phyloP scores from a whole-genome alignment of 2,113 vertebrate species.

The Benitochromis conjunctus region DNA sequence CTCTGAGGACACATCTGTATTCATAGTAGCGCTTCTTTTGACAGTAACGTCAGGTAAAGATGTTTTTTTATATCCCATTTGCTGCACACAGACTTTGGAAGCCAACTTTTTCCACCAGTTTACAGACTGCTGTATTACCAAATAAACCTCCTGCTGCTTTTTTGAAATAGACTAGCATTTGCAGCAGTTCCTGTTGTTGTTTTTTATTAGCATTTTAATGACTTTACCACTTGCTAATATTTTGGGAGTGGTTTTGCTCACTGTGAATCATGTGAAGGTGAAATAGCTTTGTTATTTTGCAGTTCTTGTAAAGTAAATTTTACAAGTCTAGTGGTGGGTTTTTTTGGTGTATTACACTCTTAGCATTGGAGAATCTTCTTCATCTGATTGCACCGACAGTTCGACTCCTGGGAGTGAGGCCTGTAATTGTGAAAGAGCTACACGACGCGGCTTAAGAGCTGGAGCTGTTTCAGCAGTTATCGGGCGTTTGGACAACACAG shows the following conservation, averaged over 20 bases:
- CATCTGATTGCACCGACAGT: neutral
- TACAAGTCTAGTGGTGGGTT: neutral
- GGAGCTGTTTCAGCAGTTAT: neutral
- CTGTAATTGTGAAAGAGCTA: neutral
- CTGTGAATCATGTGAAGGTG: neutral
- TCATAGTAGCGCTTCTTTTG: neutral
- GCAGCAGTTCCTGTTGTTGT: neutral
- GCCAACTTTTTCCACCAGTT: neutral
- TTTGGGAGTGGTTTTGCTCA: neutral
- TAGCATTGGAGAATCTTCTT: neutral
- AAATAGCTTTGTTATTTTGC: neutral
- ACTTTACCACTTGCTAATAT: neutral
- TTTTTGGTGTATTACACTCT: neutral
- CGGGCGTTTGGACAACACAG: neutral
- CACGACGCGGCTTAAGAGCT: neutral
- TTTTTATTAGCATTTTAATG: neutral
- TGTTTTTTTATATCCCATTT: neutral
- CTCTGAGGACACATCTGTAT: neutral
- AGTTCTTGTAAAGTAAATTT: neutral
- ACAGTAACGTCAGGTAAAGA: neutral
- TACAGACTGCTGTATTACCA: neutral
- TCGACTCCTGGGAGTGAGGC: neutral
- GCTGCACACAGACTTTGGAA: neutral
- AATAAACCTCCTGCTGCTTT: neutral
- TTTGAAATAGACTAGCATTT: neutral